Base-by-base conservation (phyloP, 2,113 vertebrate species). In the Climacteris rufus region DNA sequence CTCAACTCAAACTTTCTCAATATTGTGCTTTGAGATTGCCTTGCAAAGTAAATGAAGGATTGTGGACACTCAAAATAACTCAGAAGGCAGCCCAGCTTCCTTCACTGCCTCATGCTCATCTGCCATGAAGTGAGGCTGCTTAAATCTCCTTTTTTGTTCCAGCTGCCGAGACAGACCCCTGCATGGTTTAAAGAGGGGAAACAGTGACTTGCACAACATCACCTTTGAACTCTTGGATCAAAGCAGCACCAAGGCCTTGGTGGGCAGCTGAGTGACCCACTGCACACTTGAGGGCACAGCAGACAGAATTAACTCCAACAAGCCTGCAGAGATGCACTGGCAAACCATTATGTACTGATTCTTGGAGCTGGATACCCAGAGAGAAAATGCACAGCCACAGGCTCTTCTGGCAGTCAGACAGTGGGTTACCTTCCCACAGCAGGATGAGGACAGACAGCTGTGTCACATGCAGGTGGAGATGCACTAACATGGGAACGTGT, bases 261-360 rank as follows among this genome's bases (percentile, higher is more conserved):
- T 54, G 52, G 64, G n/a, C 60, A 49, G 31, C 28, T 12, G 1
- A 30, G 7, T 49, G 1, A 5, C 50, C 7, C 27, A 21, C 19
- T 22, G 13, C 23, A 5, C 9, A 12, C 28, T 15, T 0, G 0
- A 24, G 24, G 31, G 14, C 50, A 66, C 0, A 7, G 42, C 25
- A 15, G 13, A 33, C 30, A 49, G 60, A 65, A 37, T 9, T 3
- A 40, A 23, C 33, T 65, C 33, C 63, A 22, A 18, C 4, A 33
- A 47, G 17, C 27, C 75, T 40, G 68, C 57, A 47, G 66, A 77
- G 33, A 31, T 6, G 3, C 15, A 13, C 17, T 15, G 72, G 27
- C 39, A 87, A 77, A 66, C 33, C 31, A 49, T 1, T 7, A 44
- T 1, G 10, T 37, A 44, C 40, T 2, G 5, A 40, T 21, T 42